Percentiles rank a stretch among this genome's conserved stretches.
Evolutionary conservation across 2,888 invertebrate genomes (phyloP).

Genomic region (Orgyia antiqua): DNA sequence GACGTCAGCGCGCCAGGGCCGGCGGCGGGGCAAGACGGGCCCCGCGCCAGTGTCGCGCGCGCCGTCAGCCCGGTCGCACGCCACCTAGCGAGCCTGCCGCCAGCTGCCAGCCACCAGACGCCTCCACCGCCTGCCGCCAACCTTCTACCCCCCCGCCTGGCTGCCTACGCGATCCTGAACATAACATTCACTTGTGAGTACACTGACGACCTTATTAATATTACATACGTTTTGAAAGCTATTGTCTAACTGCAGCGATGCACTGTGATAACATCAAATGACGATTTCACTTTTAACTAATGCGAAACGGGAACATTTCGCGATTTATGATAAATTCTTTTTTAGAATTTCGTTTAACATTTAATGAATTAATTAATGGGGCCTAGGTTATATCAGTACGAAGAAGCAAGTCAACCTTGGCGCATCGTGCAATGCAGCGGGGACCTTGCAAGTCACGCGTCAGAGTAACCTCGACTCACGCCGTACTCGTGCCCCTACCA

Average conservation of each 20-base stretch:
- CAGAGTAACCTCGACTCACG: slow-evolving; percentile 76
- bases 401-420: slow-evolving; percentile 73
- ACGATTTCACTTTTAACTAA: slow-evolving; percentile 61
- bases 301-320: slow-evolving; percentile 23
- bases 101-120: slow-evolving; percentile 31
- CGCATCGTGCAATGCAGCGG: slow-evolving; percentile 77
- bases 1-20: slow-evolving; percentile 73
- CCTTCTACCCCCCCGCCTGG: slow-evolving; percentile 18
- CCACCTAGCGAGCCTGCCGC: slow-evolving; percentile 37
- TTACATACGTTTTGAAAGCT: slow-evolving; percentile 38
- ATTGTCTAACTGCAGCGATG: slow-evolving; percentile 54
- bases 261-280: slow-evolving; percentile 49
- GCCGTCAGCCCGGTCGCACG: slow-evolving; percentile 73
- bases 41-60: slow-evolving; percentile 78
- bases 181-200: slow-evolving; percentile 42
- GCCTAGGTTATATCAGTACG: slow-evolving; percentile 49
- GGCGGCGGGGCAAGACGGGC: slow-evolving; percentile 76
- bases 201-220: slow-evolving; percentile 21
- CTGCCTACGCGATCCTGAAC: slow-evolving; percentile 36
- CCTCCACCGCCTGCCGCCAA: slow-evolving; percentile 33
- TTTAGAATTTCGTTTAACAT: slow-evolving; percentile 3
- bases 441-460: slow-evolving; percentile 79
- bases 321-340: background rate
- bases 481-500: slow-evolving; percentile 62
- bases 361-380: slow-evolving; percentile 27